These are phyloP conservation scores for Tamias sibiricus DNA, from an alignment of 2,113 vertebrate genomes.

Conservation along the genomic window DNA sequence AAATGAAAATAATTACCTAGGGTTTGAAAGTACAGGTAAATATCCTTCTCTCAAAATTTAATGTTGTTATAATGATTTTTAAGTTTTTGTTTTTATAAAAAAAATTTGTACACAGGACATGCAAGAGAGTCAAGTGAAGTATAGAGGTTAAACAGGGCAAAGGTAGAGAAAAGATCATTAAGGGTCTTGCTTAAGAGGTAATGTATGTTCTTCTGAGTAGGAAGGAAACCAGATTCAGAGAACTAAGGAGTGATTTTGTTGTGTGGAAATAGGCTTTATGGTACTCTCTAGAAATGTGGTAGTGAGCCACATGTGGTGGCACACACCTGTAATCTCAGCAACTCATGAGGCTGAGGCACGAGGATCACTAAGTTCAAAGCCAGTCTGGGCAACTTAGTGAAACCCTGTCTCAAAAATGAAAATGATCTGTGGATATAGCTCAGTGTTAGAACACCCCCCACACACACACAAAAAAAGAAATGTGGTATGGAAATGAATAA, in stretches of 20 bases:
- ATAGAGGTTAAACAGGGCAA: conserved; percentile 23
- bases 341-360: too few species aligned
- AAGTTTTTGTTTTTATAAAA: background rate
- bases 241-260: background rate
- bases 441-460: too few species aligned
- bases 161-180: conserved; percentile 5
- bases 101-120: background rate
- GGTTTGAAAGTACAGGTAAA: background rate
- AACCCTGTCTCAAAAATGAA: too few species aligned
- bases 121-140: background rate
- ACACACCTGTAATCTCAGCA: too few species aligned
- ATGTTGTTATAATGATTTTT: conserved; percentile 32
- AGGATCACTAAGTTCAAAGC: too few species aligned
- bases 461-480: too few species aligned
- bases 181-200: conserved; percentile 5
- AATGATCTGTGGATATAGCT: too few species aligned
- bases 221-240: conserved; percentile 25
- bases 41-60: conserved; percentile 56
- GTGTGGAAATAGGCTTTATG: background rate
- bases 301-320: background rate
- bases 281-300: background rate
- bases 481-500: background rate
- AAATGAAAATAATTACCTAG: conserved; percentile 35
- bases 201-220: conserved; percentile 44
- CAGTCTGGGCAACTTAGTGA: too few species aligned